Base-by-base conservation (phyloP, 2,888 invertebrate species). In the Yponomeuta sedellus region DNA sequence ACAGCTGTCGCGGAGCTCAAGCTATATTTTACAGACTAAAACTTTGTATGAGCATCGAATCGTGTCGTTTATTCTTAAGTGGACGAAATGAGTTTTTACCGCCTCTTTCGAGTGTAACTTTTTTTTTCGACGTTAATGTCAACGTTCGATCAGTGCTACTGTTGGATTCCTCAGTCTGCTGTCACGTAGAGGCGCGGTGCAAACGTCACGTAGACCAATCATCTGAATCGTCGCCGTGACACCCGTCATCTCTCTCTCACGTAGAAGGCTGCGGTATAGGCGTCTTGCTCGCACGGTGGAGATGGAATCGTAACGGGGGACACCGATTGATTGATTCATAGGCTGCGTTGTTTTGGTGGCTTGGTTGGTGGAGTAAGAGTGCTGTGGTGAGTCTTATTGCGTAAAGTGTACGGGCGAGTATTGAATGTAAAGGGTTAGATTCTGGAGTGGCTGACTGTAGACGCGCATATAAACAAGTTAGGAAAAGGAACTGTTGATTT, bases 201-300 rank as follows among this genome's bases (percentile, higher is more conserved):
- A 76, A 79, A 78, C 77, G 76, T 84, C 90, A 90, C 89, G 89
- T 89, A 86, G 83, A 82, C 85, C 87, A 87, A 90, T 90, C 89
- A 88, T 88, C 87, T 81, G 78, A 85, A 83, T 83, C 83, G 81
- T 81, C 79, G 80, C 85, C 83, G 85, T 88, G 86, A 87, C 88
- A 81, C 82, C 81, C 16, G 44, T 77, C 64, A 68, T 82, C 85
- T 76, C 81, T 70, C 69, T 85, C 78, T 66, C 71, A 65, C 76
- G 8, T 57, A 69, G 12, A 3, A 2, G 5, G 62, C 61, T 65
- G 61, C 59, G 57, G 22, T 68, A 74, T 78, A 68, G 52, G 70
- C 66, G 67, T 76, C 80, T 76, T 70, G 69, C 59, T 77, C 80
- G 44, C 44, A 5, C 44, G 44, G 44, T 16, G 16, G 44, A 52